Evolutionary conservation across 2,888 invertebrate species (phyloP).

Genomic region (Drosophila mimica): DNA sequence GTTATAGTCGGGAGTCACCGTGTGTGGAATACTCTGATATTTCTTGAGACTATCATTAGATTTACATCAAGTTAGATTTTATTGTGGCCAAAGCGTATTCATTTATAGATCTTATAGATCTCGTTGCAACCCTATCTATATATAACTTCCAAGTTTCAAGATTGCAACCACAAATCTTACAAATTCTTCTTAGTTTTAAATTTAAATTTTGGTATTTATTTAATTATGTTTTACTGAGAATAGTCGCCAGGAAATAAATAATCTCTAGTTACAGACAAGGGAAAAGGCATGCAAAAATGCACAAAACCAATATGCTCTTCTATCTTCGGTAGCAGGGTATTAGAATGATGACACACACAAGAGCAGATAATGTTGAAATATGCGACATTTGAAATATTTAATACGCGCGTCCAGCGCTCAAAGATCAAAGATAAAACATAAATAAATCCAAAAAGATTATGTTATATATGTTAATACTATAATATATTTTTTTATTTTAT

Average conservation of each 20-base stretch:
- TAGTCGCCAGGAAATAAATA: not conserved
- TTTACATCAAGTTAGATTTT: not conserved
- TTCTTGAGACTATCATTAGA: not conserved
- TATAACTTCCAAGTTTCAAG: not conserved
- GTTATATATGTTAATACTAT: not conserved
- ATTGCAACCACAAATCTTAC: too few relatives aligned
- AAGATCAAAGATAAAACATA: slow-evolving; percentile 35
- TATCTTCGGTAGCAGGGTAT: not conserved
- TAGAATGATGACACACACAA: slow-evolving; percentile 24
- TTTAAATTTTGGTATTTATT: not conserved
- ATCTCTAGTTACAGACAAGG: too few relatives aligned
- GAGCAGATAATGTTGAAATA: slow-evolving; percentile 39
- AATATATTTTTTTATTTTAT: slow-evolving; percentile 2
- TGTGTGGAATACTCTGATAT: not conserved
- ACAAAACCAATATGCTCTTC: not conserved
- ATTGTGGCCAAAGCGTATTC: not conserved
- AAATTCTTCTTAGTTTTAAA: not conserved
- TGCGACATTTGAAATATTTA: slow-evolving; percentile 57
- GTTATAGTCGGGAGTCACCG: not conserved
- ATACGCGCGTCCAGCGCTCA: slow-evolving; percentile 40
- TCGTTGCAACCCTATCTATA: not conserved
- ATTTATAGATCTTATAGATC: not conserved
- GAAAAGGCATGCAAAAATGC: not conserved
- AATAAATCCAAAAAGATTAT: slow-evolving; percentile 18
- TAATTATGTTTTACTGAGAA: not conserved